phyloP scores from a whole-genome alignment of 2,888 invertebrate genomes.

The Oxycera nigricornis region DNA sequence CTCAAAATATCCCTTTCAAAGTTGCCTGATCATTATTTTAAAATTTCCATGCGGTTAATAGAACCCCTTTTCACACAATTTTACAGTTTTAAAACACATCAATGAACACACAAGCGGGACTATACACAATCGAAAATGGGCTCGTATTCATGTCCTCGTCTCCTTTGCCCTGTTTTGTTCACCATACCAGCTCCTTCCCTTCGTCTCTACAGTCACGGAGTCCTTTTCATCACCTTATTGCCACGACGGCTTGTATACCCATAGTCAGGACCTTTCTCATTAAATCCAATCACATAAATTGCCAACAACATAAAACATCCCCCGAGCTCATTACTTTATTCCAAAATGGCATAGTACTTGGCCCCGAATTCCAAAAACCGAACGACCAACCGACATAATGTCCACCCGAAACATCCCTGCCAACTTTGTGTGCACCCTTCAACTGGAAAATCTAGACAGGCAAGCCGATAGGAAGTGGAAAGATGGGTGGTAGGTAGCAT shows the following conservation, averaged over 20 bases:
- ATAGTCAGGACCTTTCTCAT: constrained; percentile 31
- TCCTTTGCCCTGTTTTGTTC: background rate
- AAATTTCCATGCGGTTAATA: constrained; percentile 31
- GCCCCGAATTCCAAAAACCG: background rate
- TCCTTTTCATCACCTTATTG: background rate
- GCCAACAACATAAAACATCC: constrained; percentile 41
- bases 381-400: constrained; percentile 4
- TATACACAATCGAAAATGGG: background rate
- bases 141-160: background rate
- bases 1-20: constrained; percentile 8
- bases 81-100: constrained; percentile 29
- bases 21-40: constrained; percentile 32
- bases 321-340: constrained; percentile 40
- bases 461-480: background rate
- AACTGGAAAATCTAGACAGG: background rate
- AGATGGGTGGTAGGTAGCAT: background rate
- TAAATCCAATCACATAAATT: constrained; percentile 40
- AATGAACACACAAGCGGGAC: background rate
- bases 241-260: background rate
- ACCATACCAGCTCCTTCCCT: background rate
- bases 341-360: constrained; percentile 27
- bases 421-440: background rate
- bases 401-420: background rate
- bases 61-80: constrained; percentile 31
- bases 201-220: background rate